These are phyloP conservation scores for Eurosta solidaginis DNA, from an alignment of 1,140 invertebrate genomes.

Conservation along the genomic window DNA sequence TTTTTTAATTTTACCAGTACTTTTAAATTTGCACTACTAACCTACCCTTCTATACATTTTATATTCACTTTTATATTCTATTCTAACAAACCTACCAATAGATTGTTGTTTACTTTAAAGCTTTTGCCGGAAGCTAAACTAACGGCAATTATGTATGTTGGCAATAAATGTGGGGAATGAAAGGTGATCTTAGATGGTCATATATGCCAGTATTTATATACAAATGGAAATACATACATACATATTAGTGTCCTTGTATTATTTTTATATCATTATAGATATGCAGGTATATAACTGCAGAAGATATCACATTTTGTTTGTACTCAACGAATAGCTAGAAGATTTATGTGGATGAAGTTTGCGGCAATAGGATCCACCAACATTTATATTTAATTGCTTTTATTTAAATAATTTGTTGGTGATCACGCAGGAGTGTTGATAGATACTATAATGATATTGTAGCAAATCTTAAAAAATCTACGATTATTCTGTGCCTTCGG, in stretches of 20 bases:
- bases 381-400: constrained; percentile 24
- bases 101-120: background rate
- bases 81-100: background rate
- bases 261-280: background rate
- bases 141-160: constrained; percentile 24
- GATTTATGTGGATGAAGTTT: background rate
- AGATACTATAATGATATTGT: too few relatives aligned
- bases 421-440: background rate
- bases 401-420: constrained; percentile 4
- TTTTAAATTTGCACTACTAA: background rate
- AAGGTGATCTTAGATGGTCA: background rate
- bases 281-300: background rate
- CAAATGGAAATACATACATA: background rate
- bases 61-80: background rate
- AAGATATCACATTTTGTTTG: background rate
- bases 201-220: background rate
- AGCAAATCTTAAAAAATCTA: too few relatives aligned
- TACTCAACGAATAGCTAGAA: background rate
- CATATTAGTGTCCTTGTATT: background rate
- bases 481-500: too few relatives aligned
- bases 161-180: background rate
- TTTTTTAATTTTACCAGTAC: background rate
- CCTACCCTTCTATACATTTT: background rate
- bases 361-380: background rate
- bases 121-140: constrained; percentile 10